A percentile compares a stretch with the other conserved stretches of the same genome.
These are phyloP conservation scores for Otus sunia DNA, from an alignment of 2,113 vertebrate species.

Conservation along the genomic window DNA sequence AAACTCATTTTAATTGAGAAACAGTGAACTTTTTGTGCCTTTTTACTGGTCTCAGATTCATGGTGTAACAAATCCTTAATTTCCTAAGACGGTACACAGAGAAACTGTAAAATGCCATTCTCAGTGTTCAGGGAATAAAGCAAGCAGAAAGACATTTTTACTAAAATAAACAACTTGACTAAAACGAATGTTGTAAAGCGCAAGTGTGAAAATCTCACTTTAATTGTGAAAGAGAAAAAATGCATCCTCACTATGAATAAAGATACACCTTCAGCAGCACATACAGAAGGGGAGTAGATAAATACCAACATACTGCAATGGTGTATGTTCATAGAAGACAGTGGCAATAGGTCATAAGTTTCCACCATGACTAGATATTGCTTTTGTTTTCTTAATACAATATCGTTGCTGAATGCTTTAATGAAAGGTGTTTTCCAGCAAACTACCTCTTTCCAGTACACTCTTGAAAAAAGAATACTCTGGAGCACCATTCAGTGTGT, in stretches of 20 bases:
- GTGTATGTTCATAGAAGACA: background rate
- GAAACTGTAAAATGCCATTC: constrained; percentile 41
- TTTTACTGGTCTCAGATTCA: constrained; percentile 8
- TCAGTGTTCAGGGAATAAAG: constrained; percentile 16
- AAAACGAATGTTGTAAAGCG: constrained; percentile 2
- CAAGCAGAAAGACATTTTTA: constrained; percentile 50
- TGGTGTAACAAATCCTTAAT: constrained; percentile 19
- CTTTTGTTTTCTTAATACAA: background rate
- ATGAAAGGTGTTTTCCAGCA: background rate
- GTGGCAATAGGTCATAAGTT: background rate
- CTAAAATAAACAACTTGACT: constrained; percentile 56
- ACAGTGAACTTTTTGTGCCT: constrained; percentile 17
- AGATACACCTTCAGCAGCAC: background rate
- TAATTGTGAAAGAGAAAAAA: constrained; percentile 22
- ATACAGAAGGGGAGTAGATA: background rate
- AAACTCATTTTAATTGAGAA: constrained; percentile 57
- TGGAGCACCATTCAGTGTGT: background rate
- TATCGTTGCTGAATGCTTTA: background rate
- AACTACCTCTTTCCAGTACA: background rate
- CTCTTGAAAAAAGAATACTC: background rate
- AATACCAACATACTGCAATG: background rate
- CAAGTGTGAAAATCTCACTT: constrained; percentile 67
- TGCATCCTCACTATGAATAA: background rate
- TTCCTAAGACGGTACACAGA: background rate
- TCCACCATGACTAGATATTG: background rate